These are phyloP conservation scores for Zoanthus solanderi DNA, from an alignment of 92 coral and sea anemone species.

Conservation along the genomic window DNA sequence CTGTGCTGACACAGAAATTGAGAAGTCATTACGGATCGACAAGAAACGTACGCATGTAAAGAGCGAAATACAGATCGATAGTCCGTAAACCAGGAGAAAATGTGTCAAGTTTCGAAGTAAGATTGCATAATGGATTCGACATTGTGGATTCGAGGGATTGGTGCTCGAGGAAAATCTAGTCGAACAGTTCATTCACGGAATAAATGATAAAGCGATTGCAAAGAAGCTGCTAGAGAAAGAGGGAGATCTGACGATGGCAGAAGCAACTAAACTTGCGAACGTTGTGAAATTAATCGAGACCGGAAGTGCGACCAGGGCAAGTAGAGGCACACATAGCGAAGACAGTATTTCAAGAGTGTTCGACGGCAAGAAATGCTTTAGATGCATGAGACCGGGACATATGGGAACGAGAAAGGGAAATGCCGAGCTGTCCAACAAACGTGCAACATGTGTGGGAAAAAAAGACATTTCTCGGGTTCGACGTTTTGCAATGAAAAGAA, in stretches of 20 bases:
- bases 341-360: constrained; percentile 15
- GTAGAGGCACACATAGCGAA: not conserved
- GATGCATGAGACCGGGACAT: constrained; percentile 43
- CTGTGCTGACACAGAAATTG: constrained; percentile 4
- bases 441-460: constrained; percentile 49
- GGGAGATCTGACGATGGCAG: constrained; percentile 3
- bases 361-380: constrained; percentile 32
- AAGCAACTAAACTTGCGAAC: constrained; percentile 4
- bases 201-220: not conserved
- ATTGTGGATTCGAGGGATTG: not conserved
- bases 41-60: constrained; percentile 3
- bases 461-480: constrained; percentile 54
- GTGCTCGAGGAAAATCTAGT: constrained; percentile 32
- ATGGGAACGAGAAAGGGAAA: constrained; percentile 31
- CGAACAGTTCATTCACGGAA: constrained; percentile 38
- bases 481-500: constrained; percentile 28
- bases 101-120: not conserved
- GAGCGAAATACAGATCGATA: constrained; percentile 4
- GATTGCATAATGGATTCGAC: constrained; percentile 7
- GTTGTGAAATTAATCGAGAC: constrained; percentile 30
- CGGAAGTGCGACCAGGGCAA: constrained; percentile 12
- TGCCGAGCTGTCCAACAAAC: constrained; percentile 32
- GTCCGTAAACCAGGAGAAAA: not conserved
- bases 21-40: not conserved
- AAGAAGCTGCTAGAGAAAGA: constrained; percentile 40